Conservation (phyloP, 2,113 vertebrate species). For the Mormoops blainvillei region DNA sequence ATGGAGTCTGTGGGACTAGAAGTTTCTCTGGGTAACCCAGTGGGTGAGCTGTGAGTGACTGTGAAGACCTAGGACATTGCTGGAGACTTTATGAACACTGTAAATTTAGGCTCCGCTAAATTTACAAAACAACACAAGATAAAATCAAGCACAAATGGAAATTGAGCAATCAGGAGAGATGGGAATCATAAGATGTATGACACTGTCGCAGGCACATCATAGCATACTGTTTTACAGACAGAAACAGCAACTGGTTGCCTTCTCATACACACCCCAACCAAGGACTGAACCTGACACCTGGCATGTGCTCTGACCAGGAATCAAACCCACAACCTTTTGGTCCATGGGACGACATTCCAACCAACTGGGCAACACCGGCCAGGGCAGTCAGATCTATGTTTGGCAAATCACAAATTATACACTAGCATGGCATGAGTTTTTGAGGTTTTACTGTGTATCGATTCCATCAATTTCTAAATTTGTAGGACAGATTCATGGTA, state of each 20-base stretch:
- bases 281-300: no score
- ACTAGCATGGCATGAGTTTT: neutral
- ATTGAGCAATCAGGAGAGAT: neutral
- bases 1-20: neutral
- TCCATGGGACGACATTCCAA: no score
- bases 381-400: neutral
- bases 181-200: no score
- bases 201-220: neutral
- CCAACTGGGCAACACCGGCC: no score
- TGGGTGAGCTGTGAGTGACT: neutral
- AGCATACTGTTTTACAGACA: neutral
- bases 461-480: neutral
- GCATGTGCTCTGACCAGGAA: no score
- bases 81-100: neutral
- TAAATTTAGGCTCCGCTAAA: neutral
- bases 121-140: neutral
- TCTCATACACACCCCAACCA: no score
- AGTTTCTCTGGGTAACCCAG: neutral
- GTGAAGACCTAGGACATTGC: neutral
- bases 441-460: neutral
- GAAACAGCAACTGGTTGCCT: no score
- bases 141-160: neutral
- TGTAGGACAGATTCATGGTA: neutral
- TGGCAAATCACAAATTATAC: conserved; percentile 6
- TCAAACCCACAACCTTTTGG: no score